Percentiles rank a stretch among this genome's conserved stretches.
phyloP scores from a whole-genome alignment of 1,140 invertebrate species.

The Scaptomyza montana region DNA sequence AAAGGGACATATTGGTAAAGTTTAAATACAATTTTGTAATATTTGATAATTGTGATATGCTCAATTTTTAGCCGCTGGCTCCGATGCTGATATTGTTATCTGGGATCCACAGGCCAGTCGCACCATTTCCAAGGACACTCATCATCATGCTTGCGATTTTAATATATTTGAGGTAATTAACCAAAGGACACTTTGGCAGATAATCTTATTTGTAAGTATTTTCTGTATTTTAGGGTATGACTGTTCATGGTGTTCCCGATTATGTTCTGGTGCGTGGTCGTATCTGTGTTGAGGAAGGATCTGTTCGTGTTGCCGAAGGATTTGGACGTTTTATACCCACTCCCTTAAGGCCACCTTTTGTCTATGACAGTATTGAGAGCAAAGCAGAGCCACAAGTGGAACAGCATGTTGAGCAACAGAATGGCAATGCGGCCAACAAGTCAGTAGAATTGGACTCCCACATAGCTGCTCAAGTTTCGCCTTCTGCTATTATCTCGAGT shows the following conservation, averaged over 20 bases:
- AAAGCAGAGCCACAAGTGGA: slow-evolving; percentile 47
- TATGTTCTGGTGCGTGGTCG: slow-evolving; percentile 96
- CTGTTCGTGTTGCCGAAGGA: slow-evolving; percentile 94
- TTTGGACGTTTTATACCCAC: slow-evolving; percentile 85
- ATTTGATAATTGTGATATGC: no score
- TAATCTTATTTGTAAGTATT: neutral
- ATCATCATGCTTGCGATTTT: slow-evolving; percentile 97
- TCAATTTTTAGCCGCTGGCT: slow-evolving; percentile 87
- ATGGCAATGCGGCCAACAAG: slow-evolving; percentile 70
- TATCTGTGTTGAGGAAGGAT: slow-evolving; percentile 95
- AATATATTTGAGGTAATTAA: slow-evolving; percentile 95
- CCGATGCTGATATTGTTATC: slow-evolving; percentile 98
- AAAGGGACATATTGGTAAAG: slow-evolving; percentile 93
- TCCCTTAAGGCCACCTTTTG: slow-evolving; percentile 83
- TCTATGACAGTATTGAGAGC: slow-evolving; percentile 83
- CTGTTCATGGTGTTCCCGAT: slow-evolving; percentile 93
- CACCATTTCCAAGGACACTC: slow-evolving; percentile 96
- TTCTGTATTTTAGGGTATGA: slow-evolving; percentile 86
- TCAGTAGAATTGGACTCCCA: slow-evolving; percentile 80
- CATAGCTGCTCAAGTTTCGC: slow-evolving; percentile 58
- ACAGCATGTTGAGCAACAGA: slow-evolving; percentile 52
- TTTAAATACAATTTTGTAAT: neutral
- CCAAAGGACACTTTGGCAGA: neutral
- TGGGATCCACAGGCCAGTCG: slow-evolving; percentile 95
- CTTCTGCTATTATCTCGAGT: slow-evolving; percentile 55